Evolutionary conservation across 1,140 invertebrate species (phyloP).

Genomic region (Spodoptera frugiperda): DNA sequence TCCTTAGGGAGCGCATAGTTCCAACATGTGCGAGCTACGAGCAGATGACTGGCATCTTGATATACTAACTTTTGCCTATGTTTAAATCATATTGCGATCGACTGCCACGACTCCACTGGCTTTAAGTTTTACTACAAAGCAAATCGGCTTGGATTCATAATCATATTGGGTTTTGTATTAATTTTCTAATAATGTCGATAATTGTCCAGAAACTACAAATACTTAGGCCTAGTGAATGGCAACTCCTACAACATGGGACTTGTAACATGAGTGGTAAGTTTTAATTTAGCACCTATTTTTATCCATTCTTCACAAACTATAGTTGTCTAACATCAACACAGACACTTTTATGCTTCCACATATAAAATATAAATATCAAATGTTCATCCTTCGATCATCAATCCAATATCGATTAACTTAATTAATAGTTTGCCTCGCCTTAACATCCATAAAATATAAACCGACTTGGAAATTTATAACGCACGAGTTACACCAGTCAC

Average conservation of each 20-base stretch:
- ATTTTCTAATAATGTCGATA: no score
- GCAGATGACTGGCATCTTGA: constrained; percentile 3
- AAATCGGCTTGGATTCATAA: no score
- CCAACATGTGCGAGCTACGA: not conserved
- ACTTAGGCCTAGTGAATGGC: no score
- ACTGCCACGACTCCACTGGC: no score
- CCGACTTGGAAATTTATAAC: constrained; percentile 12
- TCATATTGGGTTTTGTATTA: no score
- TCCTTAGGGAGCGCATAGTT: not conserved
- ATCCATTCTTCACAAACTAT: no score
- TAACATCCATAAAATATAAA: not conserved
- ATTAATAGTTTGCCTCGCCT: not conserved
- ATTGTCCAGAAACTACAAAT: no score
- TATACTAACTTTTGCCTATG: not conserved
- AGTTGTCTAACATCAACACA: not conserved
- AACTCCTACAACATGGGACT: no score
- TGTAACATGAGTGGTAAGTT: no score
- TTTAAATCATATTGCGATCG: no score
- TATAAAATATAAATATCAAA: not conserved
- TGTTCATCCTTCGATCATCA: not conserved
- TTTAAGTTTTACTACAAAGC: no score
- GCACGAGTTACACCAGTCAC: constrained; percentile 1
- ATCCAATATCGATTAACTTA: not conserved
- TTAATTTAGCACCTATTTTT: no score
- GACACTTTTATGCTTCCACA: not conserved